Percentiles rank a stretch among this genome's conserved stretches.
Evolutionary conservation across 2,888 invertebrate species (phyloP).

Genomic region (Mesodorylaimus sp.): DNA sequence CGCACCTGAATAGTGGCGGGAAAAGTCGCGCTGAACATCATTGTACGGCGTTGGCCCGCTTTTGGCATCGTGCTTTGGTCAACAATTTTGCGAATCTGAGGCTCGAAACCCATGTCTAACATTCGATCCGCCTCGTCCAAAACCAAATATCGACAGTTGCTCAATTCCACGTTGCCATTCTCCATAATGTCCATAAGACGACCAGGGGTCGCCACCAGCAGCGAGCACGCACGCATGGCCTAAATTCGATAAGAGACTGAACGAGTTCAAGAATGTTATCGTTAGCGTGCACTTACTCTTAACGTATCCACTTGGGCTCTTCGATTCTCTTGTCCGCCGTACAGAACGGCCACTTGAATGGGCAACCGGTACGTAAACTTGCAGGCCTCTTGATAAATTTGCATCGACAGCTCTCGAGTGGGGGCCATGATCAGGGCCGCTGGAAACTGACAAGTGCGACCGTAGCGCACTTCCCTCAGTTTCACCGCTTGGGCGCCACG

Average conservation of each 20-base stretch:
- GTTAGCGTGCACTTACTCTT: slow-evolving; percentile 47
- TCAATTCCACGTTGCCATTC: slow-evolving; percentile 76
- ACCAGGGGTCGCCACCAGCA: slow-evolving; percentile 90
- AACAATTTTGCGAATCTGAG: slow-evolving; percentile 49
- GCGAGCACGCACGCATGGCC: slow-evolving; percentile 56
- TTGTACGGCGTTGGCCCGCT: slow-evolving; percentile 51
- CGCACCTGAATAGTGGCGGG: slow-evolving; percentile 75
- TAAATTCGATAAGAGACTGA: background rate
- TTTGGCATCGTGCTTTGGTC: background rate
- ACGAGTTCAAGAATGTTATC: no score
- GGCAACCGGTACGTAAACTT: slow-evolving; percentile 66
- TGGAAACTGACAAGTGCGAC: slow-evolving; percentile 66
- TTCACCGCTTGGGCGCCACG: slow-evolving; percentile 49
- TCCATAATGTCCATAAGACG: slow-evolving; percentile 85
- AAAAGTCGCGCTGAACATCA: slow-evolving; percentile 98
- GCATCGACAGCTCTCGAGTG: slow-evolving; percentile 86
- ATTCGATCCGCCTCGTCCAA: no score
- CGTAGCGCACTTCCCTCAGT: no score
- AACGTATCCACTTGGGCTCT: slow-evolving; percentile 31
- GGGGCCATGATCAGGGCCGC: slow-evolving; percentile 83
- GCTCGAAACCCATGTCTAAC: no score
- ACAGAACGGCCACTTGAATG: slow-evolving; percentile 1
- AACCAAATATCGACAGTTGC: slow-evolving; percentile 28
- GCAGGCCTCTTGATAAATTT: slow-evolving; percentile 88
- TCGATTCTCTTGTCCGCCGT: slow-evolving; percentile 5